Base-by-base conservation (phyloP, 1,140 invertebrate species). In the Luehdorfia chinensis region DNA sequence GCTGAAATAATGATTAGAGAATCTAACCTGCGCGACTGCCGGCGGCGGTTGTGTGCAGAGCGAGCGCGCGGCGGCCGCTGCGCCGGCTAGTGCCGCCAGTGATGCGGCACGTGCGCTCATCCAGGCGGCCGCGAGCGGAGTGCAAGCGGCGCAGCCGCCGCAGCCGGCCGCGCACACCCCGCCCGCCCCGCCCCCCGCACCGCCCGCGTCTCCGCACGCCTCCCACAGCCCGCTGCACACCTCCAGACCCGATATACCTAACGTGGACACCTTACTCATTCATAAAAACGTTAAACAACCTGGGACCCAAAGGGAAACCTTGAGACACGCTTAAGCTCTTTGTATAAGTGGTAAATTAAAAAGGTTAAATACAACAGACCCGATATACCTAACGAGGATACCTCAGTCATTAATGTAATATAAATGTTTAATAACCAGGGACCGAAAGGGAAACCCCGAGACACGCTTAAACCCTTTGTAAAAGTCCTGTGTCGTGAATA, bases 11-110 rank as follows among this genome's bases (percentile, higher is more conserved):
- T n/a, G n/a, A n/a, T n/a, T n/a, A n/a, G n/a, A n/a, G n/a, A n/a
- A n/a, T n/a, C n/a, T n/a, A n/a, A 94, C 92, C 1, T 92, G 90
- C 0, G 96, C 95, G 51, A 98, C 97, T 1, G 96, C 96, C 1
- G 97, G 96, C 16, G 96, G 96, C 13, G 96, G 96, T 34, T 96
- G 94, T 47, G 96, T 96, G 61, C 94, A 94, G 15, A 97, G 89
- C 27, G 94, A 93, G 66, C 93, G 91, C 66, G 94, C 95, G 0
- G 94, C 92, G 19, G 93, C 91, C 12, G 95, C 87, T 4, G 97
- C 87, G 58, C 94, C 91, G 0, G 91, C 88, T 18, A 96, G 88
- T 9, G 92, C 91, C 51, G 94, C 92, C 8, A 98, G 84, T 62
- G 95, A 91, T 94, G 80, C 59, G 89, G 91, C 11, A 93, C 90